Base-by-base conservation (phyloP, 1,140 invertebrate species). In the Scaptomyza hsui region DNA sequence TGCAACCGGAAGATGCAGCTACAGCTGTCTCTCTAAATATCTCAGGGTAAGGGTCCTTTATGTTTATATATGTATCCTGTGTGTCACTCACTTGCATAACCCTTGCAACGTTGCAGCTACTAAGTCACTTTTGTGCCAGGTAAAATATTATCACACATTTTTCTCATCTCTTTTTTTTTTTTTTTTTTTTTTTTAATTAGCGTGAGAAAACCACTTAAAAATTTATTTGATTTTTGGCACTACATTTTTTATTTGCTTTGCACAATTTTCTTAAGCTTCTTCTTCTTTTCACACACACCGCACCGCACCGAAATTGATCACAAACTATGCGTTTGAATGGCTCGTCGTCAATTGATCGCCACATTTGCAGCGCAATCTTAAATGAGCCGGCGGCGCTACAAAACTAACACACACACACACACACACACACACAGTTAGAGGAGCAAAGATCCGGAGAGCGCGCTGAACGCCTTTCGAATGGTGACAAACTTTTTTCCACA, bases 1-100 rank as follows among this genome's bases (percentile, higher is more conserved):
- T 75, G 75, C 83, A 88, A 88, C 41, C 83, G 82, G 82, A 86
- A 81, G 45, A 53, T 41, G 47, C 47, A 71, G 45, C 49, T 67
- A 12, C 51, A 49, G 49, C 69, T 72, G 62, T 21, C 35, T n/a
- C 37, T 37, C n/a, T n/a, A n/a, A n/a, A n/a, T n/a, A n/a, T n/a
- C n/a, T n/a, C n/a, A n/a, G n/a, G n/a, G n/a, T n/a, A n/a, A n/a
- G n/a, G n/a, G n/a, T n/a, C n/a, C n/a, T n/a, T n/a, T n/a, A n/a
- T n/a, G n/a, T n/a, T 29, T 29, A 29, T 29, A 19, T 13, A 10
- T 21, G 42, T 26, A 42, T 42, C 13, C 21, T 7, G 13, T 16
- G 13, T 69, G 64, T 73, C 71, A 73, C 57, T 73, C 57, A 62
- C 57, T 62, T 62, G 56, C 15, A 19, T 62, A 63, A 55, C 67